phyloP scores from a whole-genome alignment of 2,888 invertebrate species.

The Lycocerus yunnanus region DNA sequence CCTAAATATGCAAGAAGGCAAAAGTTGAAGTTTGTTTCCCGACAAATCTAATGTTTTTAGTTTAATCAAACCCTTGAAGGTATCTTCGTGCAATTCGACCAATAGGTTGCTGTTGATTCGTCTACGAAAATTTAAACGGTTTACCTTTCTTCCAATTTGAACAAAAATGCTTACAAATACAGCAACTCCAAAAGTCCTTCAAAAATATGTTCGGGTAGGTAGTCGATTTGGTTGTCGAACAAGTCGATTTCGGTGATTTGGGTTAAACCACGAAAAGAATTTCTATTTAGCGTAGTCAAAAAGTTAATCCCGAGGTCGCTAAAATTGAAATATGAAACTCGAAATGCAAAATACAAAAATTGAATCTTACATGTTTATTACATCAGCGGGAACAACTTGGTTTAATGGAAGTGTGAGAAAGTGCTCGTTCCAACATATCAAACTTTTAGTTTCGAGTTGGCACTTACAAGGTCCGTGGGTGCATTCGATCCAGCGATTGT shows the following conservation, averaged over 20 bases:
- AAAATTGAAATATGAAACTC: constrained; percentile 39
- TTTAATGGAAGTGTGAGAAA: constrained; percentile 64
- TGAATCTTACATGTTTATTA: constrained; percentile 65
- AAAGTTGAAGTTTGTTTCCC: constrained; percentile 63
- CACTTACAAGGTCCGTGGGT: constrained; percentile 69
- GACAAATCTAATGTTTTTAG: constrained; percentile 72
- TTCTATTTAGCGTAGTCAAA: constrained; percentile 69
- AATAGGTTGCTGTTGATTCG: constrained; percentile 69
- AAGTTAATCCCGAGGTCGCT: constrained; percentile 76
- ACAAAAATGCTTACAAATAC: constrained; percentile 60
- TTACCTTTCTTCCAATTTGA: background rate
- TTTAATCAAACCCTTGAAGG: constrained; percentile 64
- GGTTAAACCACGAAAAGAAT: constrained; percentile 68
- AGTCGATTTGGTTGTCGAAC: constrained; percentile 74
- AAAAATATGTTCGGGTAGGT: constrained; percentile 68
- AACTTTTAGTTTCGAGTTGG: constrained; percentile 64
- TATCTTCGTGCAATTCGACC: constrained; percentile 63
- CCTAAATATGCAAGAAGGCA: constrained; percentile 64
- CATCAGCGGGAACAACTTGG: constrained; percentile 67
- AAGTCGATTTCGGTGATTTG: constrained; percentile 70
- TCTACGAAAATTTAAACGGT: constrained; percentile 55
- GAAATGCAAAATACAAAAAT: background rate
- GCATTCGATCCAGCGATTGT: constrained; percentile 67
- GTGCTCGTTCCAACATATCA: constrained; percentile 72
- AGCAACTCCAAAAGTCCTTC: constrained; percentile 65